Conservation (phyloP, 92 coral and sea anemone genomes). For the Micromussa lordhowensis region DNA sequence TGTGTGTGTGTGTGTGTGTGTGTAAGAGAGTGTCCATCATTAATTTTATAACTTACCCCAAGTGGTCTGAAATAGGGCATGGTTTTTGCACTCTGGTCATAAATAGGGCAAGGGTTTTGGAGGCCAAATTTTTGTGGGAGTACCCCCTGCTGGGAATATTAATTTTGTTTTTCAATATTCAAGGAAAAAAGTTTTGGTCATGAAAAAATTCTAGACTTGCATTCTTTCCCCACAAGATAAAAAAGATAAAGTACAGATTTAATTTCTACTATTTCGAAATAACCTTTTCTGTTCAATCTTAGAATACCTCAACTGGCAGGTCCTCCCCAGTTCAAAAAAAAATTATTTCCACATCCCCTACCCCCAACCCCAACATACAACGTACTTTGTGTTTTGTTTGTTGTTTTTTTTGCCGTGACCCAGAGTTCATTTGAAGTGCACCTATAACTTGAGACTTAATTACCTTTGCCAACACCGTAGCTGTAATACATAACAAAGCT, state of each 20-base stretch:
- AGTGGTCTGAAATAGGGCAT: background rate
- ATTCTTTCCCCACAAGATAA: background rate
- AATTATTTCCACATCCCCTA: background rate
- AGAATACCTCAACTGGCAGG: background rate
- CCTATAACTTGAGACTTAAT: no score
- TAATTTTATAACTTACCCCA: background rate
- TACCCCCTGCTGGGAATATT: background rate
- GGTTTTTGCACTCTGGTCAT: background rate
- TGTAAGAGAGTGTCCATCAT: background rate
- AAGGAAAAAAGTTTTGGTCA: background rate
- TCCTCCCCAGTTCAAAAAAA: background rate
- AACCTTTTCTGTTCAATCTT: background rate
- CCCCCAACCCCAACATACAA: background rate
- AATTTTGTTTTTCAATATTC: background rate
- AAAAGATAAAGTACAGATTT: background rate
- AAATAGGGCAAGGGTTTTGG: background rate
- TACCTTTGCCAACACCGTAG: conserved; percentile 31
- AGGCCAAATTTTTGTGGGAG: background rate
- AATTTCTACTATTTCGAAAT: background rate
- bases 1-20: no score
- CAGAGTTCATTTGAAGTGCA: background rate
- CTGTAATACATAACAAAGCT: conserved; percentile 35
- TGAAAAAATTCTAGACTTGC: background rate
- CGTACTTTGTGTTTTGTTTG: no score
- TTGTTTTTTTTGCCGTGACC: no score